A percentile compares a stretch with the other conserved stretches of the same genome.
Conservation (phyloP, 2,888 invertebrate species). For the Meghimatium bilineatum region DNA sequence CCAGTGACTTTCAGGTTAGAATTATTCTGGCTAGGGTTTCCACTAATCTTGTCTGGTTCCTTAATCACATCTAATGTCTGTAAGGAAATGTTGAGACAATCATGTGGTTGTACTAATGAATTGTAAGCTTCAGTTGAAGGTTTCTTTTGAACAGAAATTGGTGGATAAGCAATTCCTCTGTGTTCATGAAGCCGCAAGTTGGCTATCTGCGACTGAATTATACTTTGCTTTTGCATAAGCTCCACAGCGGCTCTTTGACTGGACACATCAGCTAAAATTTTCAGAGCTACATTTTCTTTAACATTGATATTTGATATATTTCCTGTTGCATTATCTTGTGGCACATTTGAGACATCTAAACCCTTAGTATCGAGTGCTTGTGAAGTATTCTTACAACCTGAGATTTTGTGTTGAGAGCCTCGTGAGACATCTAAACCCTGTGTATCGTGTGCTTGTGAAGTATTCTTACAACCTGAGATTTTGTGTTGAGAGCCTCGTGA, state of each 20-base stretch:
- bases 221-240: constrained; percentile 64
- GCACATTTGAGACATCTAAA: background rate
- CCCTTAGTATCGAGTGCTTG: background rate
- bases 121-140: background rate
- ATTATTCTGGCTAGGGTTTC: background rate
- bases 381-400: background rate
- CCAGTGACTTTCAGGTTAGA: background rate
- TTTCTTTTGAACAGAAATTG: constrained; percentile 20
- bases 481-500: background rate
- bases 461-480: background rate
- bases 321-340: background rate
- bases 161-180: constrained; percentile 1
- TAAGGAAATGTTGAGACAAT: background rate
- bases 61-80: background rate
- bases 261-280: constrained; percentile 69
- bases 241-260: constrained; percentile 65
- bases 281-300: constrained; percentile 63
- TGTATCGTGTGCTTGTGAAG: background rate
- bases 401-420: background rate
- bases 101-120: background rate
- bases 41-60: background rate
- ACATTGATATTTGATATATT: background rate
- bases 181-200: constrained; percentile 50
- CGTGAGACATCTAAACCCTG: background rate
- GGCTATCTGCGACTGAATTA: constrained; percentile 60